A percentile compares a stretch with the other conserved stretches of the same genome.
These are phyloP conservation scores for Pangasius djambal DNA, from an alignment of 2,797 vertebrate species.

Conservation along the genomic window DNA sequence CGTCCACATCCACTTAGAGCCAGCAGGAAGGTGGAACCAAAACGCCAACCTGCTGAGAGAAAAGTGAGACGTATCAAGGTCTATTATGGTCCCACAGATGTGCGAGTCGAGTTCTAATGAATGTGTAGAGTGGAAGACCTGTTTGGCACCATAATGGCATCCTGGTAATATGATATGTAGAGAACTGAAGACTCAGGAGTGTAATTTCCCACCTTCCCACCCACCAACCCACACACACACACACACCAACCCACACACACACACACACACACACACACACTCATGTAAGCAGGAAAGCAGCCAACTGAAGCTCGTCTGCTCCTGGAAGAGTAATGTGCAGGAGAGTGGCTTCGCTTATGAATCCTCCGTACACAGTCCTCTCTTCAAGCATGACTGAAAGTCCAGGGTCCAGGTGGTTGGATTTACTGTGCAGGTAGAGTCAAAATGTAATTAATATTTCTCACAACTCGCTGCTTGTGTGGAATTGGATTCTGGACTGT, in stretches of 20 bases:
- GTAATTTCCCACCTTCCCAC: constrained; percentile 50
- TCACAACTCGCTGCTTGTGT: constrained; percentile 64
- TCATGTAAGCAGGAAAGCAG: constrained; percentile 51
- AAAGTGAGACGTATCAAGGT: constrained; percentile 32
- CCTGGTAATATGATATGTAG: constrained; percentile 58
- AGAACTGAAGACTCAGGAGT: constrained; percentile 57
- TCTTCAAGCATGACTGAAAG: constrained; percentile 53
- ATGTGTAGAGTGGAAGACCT: constrained; percentile 17
- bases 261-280: background rate
- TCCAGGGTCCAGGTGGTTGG: constrained; percentile 60
- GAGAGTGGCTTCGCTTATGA: constrained; percentile 61
- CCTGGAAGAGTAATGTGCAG: constrained; percentile 66
- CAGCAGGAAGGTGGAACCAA: constrained; percentile 16
- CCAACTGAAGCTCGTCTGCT: constrained; percentile 56
- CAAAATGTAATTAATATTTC: constrained; percentile 68
- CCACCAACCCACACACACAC: background rate
- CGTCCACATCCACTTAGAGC: background rate
- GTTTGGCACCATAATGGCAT: constrained; percentile 10
- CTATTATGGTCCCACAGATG: constrained; percentile 34
- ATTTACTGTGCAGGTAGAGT: constrained; percentile 64
- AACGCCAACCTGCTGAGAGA: constrained; percentile 27
- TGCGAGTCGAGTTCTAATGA: constrained; percentile 42
- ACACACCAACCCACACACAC: background rate
- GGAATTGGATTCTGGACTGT: constrained; percentile 58
- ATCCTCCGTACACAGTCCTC: constrained; percentile 49